Conservation (phyloP, 1,140 invertebrate species). For the Lasaia peninsularis region DNA sequence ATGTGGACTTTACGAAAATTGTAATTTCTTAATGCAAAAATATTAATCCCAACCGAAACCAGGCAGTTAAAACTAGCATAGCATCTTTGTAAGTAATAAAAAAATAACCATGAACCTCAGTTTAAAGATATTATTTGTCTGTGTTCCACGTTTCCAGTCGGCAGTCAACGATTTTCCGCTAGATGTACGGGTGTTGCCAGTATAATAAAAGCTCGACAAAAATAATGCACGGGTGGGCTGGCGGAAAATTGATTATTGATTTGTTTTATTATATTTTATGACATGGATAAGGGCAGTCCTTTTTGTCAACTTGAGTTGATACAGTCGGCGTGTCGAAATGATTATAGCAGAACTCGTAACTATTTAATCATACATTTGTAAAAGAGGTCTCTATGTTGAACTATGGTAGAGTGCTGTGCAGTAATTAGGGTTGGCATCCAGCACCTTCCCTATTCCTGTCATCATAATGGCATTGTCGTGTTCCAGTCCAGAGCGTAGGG, state of each 20-base stretch:
- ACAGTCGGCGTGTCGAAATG: constrained; percentile 48
- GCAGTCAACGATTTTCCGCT: constrained; percentile 48
- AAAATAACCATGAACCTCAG: background rate
- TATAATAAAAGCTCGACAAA: constrained; percentile 59
- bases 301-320: constrained; percentile 26
- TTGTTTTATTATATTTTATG: constrained; percentile 58
- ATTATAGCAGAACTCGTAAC: constrained; percentile 25
- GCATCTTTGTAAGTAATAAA: background rate
- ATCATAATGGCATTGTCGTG: too few species aligned
- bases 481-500: too few species aligned
- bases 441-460: too few species aligned
- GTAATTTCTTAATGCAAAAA: too few species aligned
- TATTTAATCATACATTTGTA: background rate
- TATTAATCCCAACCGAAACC: too few species aligned
- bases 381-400: background rate
- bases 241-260: constrained; percentile 75
- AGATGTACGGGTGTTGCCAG: constrained; percentile 47
- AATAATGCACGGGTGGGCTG: constrained; percentile 53
- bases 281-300: constrained; percentile 38
- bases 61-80: too few species aligned
- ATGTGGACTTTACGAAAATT: too few species aligned
- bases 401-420: too few species aligned
- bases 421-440: too few species aligned
- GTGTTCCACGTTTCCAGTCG: constrained; percentile 13
- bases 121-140: background rate